Base-by-base conservation (phyloP, 53 echinoderm and acorn worm species). In the Paracentrotus lividus region DNA sequence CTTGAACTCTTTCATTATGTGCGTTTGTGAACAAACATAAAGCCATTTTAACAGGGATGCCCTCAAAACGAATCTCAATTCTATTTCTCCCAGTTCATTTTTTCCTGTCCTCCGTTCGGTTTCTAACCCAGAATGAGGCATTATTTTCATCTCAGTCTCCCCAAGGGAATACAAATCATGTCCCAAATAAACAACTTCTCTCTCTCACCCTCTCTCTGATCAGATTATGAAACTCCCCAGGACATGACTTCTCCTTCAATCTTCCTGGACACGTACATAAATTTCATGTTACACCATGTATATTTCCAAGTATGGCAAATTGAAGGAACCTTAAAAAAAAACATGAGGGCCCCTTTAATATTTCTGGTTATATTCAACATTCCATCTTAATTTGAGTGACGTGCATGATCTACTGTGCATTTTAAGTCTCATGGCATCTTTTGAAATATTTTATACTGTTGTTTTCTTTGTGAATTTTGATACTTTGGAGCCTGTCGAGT, bases 1-100 rank as follows among this genome's bases (percentile, higher is more conserved):
- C 47, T 81, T 81, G 81, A 81, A 81, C 47, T 81, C 81, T 47
- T 47, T 72, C 81, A 45, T 81, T n/a, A 81, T 26, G 44, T 81
- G 8, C 44, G 15, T 78, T 42, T 26, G 24, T 24, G 81, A 78
- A 78, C 47, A 78, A 78, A 81, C 18, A 81, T 47, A 24, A 1
- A 21, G 1, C 4, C 13, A 40, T 18, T 42, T 76, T 42, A 45
- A n/a, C n/a, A 45, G 47, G 81, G 81, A 81, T 47, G 49, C 81
- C 47, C 26, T 20, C 42, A 42, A 47, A 81, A 44, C n/a, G 27
- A 81, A 81, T 81, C 81, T 49, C 81, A 18, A 81, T 81, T 42
- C 13, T 81, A 81, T 81, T 44, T 81, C 81, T 24, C 47, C 47
- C n/a, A 24, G n/a, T 13, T 49, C 47, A n/a, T n/a, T 47, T 81